A percentile compares a stretch with the other conserved stretches of the same genome.
phyloP scores from a whole-genome alignment of 2,797 vertebrate species.

The Tragelaphus oryx region DNA sequence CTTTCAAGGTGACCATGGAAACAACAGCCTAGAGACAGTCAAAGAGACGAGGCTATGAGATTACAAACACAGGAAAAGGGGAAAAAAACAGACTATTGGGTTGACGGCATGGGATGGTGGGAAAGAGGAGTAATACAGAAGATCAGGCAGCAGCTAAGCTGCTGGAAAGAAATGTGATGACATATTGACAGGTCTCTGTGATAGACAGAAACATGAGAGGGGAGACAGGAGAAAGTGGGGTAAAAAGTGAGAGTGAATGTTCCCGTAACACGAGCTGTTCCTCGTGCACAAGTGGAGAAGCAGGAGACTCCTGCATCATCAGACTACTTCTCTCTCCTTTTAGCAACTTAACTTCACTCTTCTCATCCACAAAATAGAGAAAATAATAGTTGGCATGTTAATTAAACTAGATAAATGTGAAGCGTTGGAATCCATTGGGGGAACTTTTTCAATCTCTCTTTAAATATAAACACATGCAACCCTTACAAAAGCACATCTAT shows the following conservation, averaged over 20 bases:
- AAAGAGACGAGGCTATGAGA: neutral
- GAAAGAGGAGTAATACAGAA: neutral
- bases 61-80: neutral
- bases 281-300: neutral
- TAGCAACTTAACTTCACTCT: neutral
- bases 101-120: neutral
- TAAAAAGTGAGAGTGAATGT: neutral
- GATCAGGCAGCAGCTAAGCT: neutral
- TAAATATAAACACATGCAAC: neutral
- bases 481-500: neutral
- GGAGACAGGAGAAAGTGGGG: neutral
- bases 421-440: neutral
- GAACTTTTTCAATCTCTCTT: neutral
- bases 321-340: neutral
- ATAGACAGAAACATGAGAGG: neutral
- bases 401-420: neutral
- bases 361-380: neutral
- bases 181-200: neutral
- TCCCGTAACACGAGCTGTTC: neutral
- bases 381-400: neutral
- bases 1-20: neutral
- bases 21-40: neutral
- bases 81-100: accelerated
- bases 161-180: neutral
- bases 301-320: neutral